Percentiles rank a stretch among this genome's conserved stretches.
Conservation (phyloP, 2,888 invertebrate species). For the Dascillus cervinus region DNA sequence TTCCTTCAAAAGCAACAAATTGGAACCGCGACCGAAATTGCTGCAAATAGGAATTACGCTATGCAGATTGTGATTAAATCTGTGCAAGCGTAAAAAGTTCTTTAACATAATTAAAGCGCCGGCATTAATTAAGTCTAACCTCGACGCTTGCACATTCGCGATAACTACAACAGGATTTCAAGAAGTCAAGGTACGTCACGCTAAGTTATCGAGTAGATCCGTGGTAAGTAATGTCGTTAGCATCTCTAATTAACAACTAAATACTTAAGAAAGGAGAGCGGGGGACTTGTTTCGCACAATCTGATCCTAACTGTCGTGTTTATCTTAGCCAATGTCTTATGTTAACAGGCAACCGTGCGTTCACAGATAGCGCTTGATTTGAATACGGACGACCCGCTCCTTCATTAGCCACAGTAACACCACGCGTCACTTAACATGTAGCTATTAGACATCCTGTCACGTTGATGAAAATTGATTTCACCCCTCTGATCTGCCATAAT, state of each 20-base stretch:
- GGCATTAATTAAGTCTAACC: too few relatives aligned
- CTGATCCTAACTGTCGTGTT: constrained; percentile 15
- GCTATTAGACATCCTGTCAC: constrained; percentile 28
- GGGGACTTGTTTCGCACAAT: constrained; percentile 12
- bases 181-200: too few relatives aligned
- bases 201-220: too few relatives aligned
- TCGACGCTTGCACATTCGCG: too few relatives aligned
- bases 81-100: too few relatives aligned
- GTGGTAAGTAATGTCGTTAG: constrained; percentile 7
- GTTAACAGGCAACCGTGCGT: constrained; percentile 18
- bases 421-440: constrained; percentile 25
- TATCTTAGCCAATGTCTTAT: constrained; percentile 18
- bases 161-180: too few relatives aligned
- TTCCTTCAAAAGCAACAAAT: too few relatives aligned
- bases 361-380: constrained; percentile 18
- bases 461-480: constrained; percentile 31
- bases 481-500: constrained; percentile 25
- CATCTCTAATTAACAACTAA: constrained; percentile 14
- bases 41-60: too few relatives aligned
- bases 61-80: too few relatives aligned
- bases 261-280: constrained; percentile 13
- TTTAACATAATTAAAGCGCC: too few relatives aligned
- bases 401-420: constrained; percentile 17
- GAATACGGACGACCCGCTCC: constrained; percentile 16
- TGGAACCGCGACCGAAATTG: too few relatives aligned